Base-by-base conservation (phyloP, 2,888 invertebrate species). In the Lysandra coridon region DNA sequence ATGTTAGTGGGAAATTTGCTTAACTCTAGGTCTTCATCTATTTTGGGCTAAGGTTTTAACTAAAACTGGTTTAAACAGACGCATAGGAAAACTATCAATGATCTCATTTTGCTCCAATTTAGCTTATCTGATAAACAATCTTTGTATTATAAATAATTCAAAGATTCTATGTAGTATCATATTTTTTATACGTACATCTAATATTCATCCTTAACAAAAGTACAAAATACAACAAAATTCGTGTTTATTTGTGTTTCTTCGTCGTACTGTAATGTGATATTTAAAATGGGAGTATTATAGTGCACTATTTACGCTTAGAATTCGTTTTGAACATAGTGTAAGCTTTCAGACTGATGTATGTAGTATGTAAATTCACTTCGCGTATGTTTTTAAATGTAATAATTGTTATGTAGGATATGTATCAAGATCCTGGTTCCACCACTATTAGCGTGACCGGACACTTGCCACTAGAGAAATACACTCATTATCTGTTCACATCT, bases 341-440 rank as follows among this genome's bases (percentile, higher is more conserved):
- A 40, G 40, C 7, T 40, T 10, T 49, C 33, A 30, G 6, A 30
- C 12, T 2, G 7, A 10, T 64, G 12, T 33, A 12, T 69, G 14
- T 14, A 33, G 33, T 49, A 49, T 14, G 75, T 30, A 23, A 23
- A 49, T 75, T 49, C 10, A 49, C 0, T n/a, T 0, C 23, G 0
- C 12, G 49, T 1, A 23, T 44, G 0, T 57, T 0, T 57, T 57
- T 2, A 49, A 44, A 44, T 10, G 44, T 44, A 2, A 5, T 40
- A 40, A 3, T 14, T 23, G 0, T 23, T 23, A 53, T 14, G 75
- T 33, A 57, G 76, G 76, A 76, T 76, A 17, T 76, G 76, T 76
- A 76, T 76, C 76, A 76, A 57, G 76, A 53, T 75, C 75, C 75
- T 75, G 76, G 53, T 49, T 49, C 44, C 17, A 5, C 23, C 75